Evolutionary conservation across 2,113 vertebrate genomes (phyloP).

Genomic region (Gnathonemus longibarbis): DNA sequence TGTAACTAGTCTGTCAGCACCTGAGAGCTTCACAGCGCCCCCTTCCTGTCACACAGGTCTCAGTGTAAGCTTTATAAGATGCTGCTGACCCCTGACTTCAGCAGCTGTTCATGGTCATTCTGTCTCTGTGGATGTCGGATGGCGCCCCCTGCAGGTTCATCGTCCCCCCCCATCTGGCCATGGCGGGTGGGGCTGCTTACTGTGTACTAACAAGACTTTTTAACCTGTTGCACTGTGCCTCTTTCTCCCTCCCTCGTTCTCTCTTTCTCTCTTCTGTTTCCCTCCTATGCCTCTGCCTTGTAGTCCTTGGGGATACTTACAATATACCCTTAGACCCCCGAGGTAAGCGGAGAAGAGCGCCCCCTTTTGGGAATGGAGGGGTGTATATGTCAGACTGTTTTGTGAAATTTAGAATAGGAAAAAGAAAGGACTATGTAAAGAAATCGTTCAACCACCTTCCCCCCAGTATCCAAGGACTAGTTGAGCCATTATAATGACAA

Average conservation of each 20-base stretch:
- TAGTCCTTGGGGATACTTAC: constrained; percentile 99
- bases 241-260: constrained; percentile 55
- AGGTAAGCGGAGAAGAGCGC: constrained; percentile 76
- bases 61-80: neutral
- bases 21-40: neutral
- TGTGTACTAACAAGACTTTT: constrained; percentile 62
- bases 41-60: neutral
- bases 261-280: constrained; percentile 55
- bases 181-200: constrained; percentile 51
- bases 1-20: neutral
- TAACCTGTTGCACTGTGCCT: constrained; percentile 86
- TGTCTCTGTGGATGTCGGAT: neutral
- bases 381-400: neutral
- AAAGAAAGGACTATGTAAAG: neutral
- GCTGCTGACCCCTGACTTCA: neutral
- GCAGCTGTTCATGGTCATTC: neutral
- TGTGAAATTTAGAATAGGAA: neutral
- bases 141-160: neutral
- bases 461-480: neutral
- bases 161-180: constrained; percentile 32
- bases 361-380: neutral
- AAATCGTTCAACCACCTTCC: neutral
- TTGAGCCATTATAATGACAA: neutral
- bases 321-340: constrained; percentile 99
- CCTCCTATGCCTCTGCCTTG: constrained; percentile 63